Conservation (phyloP, 2,888 invertebrate species). For the Dusona sp. region DNA sequence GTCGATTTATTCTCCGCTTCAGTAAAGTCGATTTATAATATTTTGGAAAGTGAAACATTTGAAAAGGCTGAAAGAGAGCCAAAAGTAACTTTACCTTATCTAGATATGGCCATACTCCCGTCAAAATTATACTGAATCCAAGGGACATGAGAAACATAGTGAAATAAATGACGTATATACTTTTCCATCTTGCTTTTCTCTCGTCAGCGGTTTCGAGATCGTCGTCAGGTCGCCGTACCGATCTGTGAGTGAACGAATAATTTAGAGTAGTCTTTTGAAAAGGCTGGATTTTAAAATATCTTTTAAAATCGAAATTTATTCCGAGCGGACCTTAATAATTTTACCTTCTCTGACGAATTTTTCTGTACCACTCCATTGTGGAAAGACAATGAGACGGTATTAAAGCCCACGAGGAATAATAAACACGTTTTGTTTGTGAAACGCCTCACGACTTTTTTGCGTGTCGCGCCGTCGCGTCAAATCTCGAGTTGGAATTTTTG, state of each 20-base stretch:
- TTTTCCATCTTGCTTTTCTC: slow-evolving; percentile 90
- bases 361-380: slow-evolving; percentile 61
- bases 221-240: slow-evolving; percentile 77
- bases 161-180: slow-evolving; percentile 93
- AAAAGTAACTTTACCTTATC: slow-evolving; percentile 88
- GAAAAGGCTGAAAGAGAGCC: not conserved
- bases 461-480: not conserved
- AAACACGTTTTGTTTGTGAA: slow-evolving; percentile 6
- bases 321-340: not conserved
- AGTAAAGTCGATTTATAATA: no score
- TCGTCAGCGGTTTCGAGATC: slow-evolving; percentile 89
- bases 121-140: slow-evolving; percentile 94
- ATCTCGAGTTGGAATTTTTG: not conserved
- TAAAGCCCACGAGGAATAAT: slow-evolving; percentile 20
- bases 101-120: slow-evolving; percentile 95
- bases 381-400: not conserved
- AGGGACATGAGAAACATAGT: slow-evolving; percentile 96
- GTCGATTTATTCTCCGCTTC: no score
- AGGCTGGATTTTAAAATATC: not conserved
- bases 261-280: slow-evolving; percentile 1
- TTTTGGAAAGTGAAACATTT: not conserved
- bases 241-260: slow-evolving; percentile 17
- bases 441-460: not conserved
- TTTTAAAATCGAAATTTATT: not conserved
- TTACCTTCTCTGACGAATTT: slow-evolving; percentile 54